phyloP scores from a whole-genome alignment of 1,140 invertebrate genomes.

The Hydropsyche tenuis region DNA sequence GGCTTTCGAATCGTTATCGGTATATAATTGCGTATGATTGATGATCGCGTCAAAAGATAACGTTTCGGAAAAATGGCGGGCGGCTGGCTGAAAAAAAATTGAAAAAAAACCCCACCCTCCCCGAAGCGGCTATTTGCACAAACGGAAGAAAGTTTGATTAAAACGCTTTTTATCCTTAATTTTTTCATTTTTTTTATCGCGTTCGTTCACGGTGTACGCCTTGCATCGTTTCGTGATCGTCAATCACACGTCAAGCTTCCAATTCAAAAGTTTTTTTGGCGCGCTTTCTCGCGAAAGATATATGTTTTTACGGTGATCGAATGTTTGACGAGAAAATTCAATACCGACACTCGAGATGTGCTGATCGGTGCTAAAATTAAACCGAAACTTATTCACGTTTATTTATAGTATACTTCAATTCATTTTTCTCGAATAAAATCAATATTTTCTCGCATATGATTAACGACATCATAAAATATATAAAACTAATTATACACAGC shows the following conservation, averaged over 20 bases:
- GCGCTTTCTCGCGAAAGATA: too few relatives aligned
- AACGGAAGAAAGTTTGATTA: conserved; percentile 14
- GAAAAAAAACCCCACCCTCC: not conserved
- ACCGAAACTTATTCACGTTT: too few relatives aligned
- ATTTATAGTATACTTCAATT: too few relatives aligned
- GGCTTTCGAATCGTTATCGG: not conserved
- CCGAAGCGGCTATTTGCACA: conserved; percentile 2
- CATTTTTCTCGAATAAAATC: not conserved
- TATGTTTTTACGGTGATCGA: too few relatives aligned
- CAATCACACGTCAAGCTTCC: conserved; percentile 13
- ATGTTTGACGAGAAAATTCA: too few relatives aligned
- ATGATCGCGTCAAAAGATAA: conserved; percentile 6
- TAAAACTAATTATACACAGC: not conserved
- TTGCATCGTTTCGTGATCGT: not conserved
- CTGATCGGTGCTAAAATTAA: too few relatives aligned
- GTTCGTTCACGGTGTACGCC: not conserved
- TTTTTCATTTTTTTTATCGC: not conserved
- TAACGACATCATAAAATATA: not conserved
- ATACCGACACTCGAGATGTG: too few relatives aligned
- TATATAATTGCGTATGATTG: conserved; percentile 14
- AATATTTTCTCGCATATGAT: conserved; percentile 1
- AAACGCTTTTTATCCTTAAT: conserved; percentile 10
- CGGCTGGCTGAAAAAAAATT: not conserved
- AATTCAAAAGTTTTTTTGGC: not conserved
- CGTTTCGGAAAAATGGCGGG: not conserved